Conservation (phyloP, 2,797 vertebrate species). For the Hafferia zeledoni region DNA sequence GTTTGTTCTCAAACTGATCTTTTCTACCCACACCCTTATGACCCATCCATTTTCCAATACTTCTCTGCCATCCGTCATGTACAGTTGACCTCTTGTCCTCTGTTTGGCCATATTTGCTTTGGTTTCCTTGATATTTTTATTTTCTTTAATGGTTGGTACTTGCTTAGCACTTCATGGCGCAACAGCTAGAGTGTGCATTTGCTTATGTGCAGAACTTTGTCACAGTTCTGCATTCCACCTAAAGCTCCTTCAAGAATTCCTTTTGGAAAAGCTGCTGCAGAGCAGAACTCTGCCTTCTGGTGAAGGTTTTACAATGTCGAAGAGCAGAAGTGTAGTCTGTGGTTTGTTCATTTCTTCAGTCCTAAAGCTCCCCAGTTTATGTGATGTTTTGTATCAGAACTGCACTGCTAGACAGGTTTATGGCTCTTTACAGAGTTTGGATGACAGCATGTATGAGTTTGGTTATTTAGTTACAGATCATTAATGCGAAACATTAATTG, state of each 20-base stretch:
- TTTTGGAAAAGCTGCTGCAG: neutral
- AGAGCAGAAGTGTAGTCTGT: neutral
- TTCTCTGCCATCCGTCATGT: neutral
- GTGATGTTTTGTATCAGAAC: neutral
- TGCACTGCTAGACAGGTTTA: neutral
- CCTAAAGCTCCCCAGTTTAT: neutral
- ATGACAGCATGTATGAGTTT: neutral
- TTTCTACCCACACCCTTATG: neutral
- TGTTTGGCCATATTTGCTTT: neutral
- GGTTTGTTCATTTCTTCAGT: neutral
- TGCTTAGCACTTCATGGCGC: neutral
- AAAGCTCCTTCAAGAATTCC: neutral
- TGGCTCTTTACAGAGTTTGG: neutral
- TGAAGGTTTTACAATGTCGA: neutral
- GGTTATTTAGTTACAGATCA: neutral
- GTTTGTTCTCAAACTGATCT: neutral
- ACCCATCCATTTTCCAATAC: neutral
- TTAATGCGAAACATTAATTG: neutral
- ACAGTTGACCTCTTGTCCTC: neutral
- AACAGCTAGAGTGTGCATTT: neutral
- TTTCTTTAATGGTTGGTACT: neutral
- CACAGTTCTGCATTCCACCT: accelerated
- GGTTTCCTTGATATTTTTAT: neutral
- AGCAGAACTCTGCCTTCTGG: neutral
- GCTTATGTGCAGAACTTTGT: neutral